Conservation (phyloP, 2,113 vertebrate genomes). For the Elephantulus edwardii region DNA sequence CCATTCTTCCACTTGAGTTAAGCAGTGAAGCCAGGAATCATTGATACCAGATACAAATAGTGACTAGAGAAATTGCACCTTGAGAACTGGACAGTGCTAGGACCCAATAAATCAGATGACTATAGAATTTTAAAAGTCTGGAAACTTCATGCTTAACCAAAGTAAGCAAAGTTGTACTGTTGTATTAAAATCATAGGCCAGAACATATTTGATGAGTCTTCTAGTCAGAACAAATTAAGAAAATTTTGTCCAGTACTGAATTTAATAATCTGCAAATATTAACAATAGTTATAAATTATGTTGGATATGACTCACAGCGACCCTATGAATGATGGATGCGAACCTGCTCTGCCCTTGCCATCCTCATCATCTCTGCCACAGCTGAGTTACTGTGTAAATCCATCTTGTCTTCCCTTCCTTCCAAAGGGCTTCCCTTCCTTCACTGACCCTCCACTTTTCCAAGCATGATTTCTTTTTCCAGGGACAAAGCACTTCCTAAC, state of each 20-base stretch:
- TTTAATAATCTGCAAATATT: not conserved
- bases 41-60: not conserved
- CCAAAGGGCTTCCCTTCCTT: too few species aligned
- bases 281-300: not conserved
- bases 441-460: too few species aligned
- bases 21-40: not conserved
- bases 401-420: too few species aligned
- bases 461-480: too few species aligned
- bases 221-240: not conserved
- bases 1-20: not conserved
- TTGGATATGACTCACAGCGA: too few species aligned
- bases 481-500: too few species aligned
- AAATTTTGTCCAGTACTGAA: not conserved
- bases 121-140: not conserved
- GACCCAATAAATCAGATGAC: not conserved
- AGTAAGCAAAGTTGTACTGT: not conserved
- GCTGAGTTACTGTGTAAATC: too few species aligned
- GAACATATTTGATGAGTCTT: not conserved
- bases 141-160: not conserved
- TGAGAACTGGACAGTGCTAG: not conserved
- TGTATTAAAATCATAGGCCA: not conserved
- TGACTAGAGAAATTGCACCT: not conserved
- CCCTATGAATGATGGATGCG: too few species aligned
- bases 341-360: too few species aligned
- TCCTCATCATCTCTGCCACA: too few species aligned